Evolutionary conservation across 1,140 invertebrate species (phyloP).

Genomic region (Meteorus sp.): DNA sequence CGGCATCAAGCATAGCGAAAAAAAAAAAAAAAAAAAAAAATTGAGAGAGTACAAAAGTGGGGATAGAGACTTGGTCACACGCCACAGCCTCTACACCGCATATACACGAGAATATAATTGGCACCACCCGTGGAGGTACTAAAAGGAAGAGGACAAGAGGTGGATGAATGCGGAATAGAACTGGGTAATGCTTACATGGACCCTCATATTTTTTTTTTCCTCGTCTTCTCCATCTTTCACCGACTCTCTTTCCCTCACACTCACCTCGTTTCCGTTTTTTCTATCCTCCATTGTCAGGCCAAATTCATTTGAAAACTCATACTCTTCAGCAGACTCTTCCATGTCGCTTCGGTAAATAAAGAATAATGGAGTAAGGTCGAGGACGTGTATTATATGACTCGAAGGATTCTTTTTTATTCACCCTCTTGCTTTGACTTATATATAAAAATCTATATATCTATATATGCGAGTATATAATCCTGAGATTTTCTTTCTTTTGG

Average conservation of each 20-base stretch:
- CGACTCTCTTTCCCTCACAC: too few species aligned
- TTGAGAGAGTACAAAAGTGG: too few species aligned
- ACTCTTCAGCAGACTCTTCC: not conserved
- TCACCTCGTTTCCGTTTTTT: too few species aligned
- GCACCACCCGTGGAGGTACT: not conserved
- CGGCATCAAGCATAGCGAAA: too few species aligned
- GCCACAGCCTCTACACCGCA: not conserved
- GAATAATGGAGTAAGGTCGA: conserved; percentile 1
- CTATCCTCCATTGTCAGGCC: not conserved
- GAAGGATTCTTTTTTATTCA: not conserved
- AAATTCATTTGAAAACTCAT: conserved; percentile 1
- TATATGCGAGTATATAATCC: not conserved
- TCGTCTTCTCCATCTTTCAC: not conserved
- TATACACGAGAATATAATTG: conserved; percentile 3
- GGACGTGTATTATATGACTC: conserved; percentile 1
- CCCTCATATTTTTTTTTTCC: too few species aligned
- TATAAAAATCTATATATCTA: not conserved
- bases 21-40: too few species aligned
- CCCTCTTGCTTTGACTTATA: not conserved
- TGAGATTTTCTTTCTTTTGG: too few species aligned
- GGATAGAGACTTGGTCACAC: too few species aligned
- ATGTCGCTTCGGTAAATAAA: not conserved
- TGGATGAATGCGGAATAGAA: not conserved
- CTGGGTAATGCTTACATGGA: not conserved
- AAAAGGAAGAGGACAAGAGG: too few species aligned